Base-by-base conservation (phyloP, 1,140 invertebrate genomes). In the Ephestia elutella region DNA sequence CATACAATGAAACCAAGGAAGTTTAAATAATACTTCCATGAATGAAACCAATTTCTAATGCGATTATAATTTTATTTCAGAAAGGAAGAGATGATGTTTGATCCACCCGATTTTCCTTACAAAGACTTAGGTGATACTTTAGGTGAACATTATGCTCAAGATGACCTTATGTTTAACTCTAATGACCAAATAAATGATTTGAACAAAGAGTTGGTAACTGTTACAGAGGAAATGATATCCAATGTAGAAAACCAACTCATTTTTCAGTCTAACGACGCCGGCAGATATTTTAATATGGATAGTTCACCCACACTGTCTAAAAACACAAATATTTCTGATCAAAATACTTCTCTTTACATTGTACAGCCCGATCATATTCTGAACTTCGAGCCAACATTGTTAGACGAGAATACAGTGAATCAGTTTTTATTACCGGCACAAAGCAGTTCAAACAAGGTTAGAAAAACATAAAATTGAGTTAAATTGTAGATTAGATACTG, bases 351-450 rank as follows among this genome's bases (percentile, higher is more conserved):
- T 56, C 49, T 78, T 5, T 74, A 62, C 32, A 64, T 80, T 21
- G 58, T 78, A 19, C 76, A 80, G 53, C 55, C 76, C 2, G 78
- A 86, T 44, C 78, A 69, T 57, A 68, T 76, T 7, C 70, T 80
- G 17, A 80, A 78, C 60, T 83, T 75, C 50, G 80, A 81, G 56
- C 73, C 84, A 21, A 80, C 72, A 19, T 72, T 87, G 19, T 57
- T 87, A 55, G 82, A 85, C 60, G 82, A 87, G 50, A 82, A 78
- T 61, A 85, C 75, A 17, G 82, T 87, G 5, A 82, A 87, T 55
- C 78, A 87, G 62, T 87, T 87, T 73, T 67, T 86, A 57, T 61
- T 86, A 18, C 82, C 82, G 5, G 49, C 78, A 55, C 68, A 70
- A 58, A 63, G 57, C 48, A 56, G 67, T 25, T 20, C 63, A 49